Percentiles rank a stretch among this genome's conserved stretches.
Evolutionary conservation across 2,113 vertebrate species (phyloP).

Genomic region (Vanacampus margaritifer): DNA sequence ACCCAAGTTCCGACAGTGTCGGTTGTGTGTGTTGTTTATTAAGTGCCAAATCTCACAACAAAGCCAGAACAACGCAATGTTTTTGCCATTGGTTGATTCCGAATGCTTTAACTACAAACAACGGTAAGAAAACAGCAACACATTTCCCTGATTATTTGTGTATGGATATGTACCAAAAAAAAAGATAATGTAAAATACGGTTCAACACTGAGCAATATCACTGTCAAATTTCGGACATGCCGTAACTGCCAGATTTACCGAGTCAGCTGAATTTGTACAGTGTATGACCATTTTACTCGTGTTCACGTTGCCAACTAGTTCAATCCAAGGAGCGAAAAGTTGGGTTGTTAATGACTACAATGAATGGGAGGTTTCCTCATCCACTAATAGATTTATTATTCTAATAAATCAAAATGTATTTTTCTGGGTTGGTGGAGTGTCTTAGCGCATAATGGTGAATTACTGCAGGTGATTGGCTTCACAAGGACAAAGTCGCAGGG

Average conservation of each 20-base stretch:
- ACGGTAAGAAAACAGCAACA: not conserved
- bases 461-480: slow-evolving; percentile 24
- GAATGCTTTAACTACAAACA: too few relatives aligned
- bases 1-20: too few relatives aligned
- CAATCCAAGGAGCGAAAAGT: slow-evolving; percentile 16
- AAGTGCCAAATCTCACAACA: too few relatives aligned
- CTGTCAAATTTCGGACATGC: too few relatives aligned
- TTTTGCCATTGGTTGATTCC: too few relatives aligned
- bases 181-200: too few relatives aligned
- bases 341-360: slow-evolving; percentile 50
- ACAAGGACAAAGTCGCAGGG: slow-evolving; percentile 44
- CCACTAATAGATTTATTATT: slow-evolving; percentile 6
- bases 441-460: slow-evolving; percentile 30
- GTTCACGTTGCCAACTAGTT: slow-evolving; percentile 38
- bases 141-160: too few relatives aligned
- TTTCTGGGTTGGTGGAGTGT: slow-evolving; percentile 32
- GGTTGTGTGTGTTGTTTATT: too few relatives aligned
- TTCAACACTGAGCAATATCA: too few relatives aligned
- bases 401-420: slow-evolving; percentile 35
- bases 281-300: not conserved
- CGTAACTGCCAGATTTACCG: too few relatives aligned
- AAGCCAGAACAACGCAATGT: too few relatives aligned
- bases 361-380: slow-evolving; percentile 38
- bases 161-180: too few relatives aligned
- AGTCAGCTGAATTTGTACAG: not conserved